These are phyloP conservation scores for Aphrophora alni DNA, from an alignment of 2,888 invertebrate species.

Conservation along the genomic window DNA sequence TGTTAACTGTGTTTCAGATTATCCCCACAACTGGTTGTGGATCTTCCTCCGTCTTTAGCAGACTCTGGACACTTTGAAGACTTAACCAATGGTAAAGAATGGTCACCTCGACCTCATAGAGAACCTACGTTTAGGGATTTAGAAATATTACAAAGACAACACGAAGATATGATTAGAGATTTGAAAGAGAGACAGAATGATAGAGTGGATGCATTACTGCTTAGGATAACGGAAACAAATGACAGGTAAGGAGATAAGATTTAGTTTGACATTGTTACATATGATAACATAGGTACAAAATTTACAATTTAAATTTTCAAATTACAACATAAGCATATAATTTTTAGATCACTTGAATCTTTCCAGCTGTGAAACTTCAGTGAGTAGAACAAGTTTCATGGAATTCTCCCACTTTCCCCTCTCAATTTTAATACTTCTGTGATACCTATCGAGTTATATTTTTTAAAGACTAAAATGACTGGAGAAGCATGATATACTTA, in stretches of 20 bases:
- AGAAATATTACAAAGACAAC: conserved; percentile 43
- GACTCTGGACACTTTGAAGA: conserved; percentile 90
- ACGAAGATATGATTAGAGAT: conserved; percentile 41
- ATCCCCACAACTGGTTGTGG: conserved; percentile 53
- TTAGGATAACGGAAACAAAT: conserved; percentile 56
- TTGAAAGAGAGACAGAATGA: conserved; percentile 61
- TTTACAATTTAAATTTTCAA: too few relatives aligned
- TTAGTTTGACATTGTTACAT: too few relatives aligned
- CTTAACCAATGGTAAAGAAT: conserved; percentile 55
- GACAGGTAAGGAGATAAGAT: conserved; percentile 54
- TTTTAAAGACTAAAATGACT: too few relatives aligned
- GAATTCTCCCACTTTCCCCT: too few relatives aligned
- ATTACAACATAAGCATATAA: too few relatives aligned
- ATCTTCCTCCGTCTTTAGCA: conserved; percentile 79
- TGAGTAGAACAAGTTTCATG: too few relatives aligned
- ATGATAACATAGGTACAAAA: too few relatives aligned
- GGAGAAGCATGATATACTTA: too few relatives aligned
- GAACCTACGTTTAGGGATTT: conserved; percentile 37
- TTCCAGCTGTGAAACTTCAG: too few relatives aligned
- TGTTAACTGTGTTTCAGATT: conserved; percentile 27
- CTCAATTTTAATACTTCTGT: too few relatives aligned
- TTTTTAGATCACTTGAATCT: too few relatives aligned
- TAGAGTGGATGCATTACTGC: conserved; percentile 56
- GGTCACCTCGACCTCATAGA: conserved; percentile 7
- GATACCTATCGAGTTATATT: too few relatives aligned